Percentiles rank a stretch among this genome's conserved stretches.
phyloP scores from a whole-genome alignment of 2,113 vertebrate genomes.

The Corythoichthys intestinalis region DNA sequence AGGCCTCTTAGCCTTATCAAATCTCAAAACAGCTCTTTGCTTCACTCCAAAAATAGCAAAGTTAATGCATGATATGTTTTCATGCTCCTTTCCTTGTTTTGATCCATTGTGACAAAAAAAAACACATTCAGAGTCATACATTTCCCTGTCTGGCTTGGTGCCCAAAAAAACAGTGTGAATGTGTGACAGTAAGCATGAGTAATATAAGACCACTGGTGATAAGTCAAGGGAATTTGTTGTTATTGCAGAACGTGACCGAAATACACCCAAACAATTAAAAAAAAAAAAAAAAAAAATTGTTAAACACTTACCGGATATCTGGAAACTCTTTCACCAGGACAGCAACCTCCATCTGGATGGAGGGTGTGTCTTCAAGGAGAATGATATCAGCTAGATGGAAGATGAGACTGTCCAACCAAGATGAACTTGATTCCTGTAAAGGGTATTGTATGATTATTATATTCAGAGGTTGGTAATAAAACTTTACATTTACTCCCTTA shows the following conservation, averaged over 20 bases:
- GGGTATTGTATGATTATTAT: not conserved
- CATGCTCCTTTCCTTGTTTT: conserved; percentile 61
- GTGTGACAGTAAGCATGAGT: conserved; percentile 47
- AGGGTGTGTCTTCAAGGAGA: conserved; percentile 83
- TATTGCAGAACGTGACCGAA: conserved; percentile 34
- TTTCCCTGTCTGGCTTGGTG: conserved; percentile 21
- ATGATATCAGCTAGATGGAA: conserved; percentile 83
- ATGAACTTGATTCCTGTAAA: conserved; percentile 77
- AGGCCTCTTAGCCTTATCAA: conserved; percentile 43
- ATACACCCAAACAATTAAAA: not conserved
- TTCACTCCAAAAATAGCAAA: conserved; percentile 59
- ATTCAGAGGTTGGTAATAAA: not conserved
- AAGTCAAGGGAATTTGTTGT: conserved; percentile 30
- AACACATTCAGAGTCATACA: conserved; percentile 22
- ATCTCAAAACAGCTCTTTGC: conserved; percentile 50
- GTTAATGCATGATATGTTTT: conserved; percentile 60
- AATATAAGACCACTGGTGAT: conserved; percentile 35
- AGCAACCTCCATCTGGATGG: conserved; percentile 90
- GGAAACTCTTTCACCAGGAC: conserved; percentile 85
- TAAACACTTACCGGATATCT: conserved; percentile 79
- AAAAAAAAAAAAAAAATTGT: too few relatives aligned
- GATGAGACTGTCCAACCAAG: conserved; percentile 82
- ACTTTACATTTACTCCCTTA: too few relatives aligned
- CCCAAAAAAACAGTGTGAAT: conserved; percentile 50
- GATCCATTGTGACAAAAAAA: conserved; percentile 57